phyloP scores from a whole-genome alignment of 2,797 vertebrate species.

The Podarcis lilfordi region DNA sequence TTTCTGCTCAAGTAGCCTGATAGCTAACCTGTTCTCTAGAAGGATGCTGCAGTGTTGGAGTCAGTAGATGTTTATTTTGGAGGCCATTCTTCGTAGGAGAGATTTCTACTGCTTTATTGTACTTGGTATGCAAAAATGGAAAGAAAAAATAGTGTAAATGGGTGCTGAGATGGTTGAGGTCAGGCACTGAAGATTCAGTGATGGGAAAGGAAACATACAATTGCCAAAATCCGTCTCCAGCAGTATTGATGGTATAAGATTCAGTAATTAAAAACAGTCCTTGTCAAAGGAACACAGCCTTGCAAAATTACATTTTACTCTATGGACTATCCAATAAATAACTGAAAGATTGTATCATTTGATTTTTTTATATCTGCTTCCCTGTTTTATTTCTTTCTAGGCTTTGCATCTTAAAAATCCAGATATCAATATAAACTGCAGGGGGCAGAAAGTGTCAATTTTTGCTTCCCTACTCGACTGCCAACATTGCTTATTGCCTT shows the following conservation, averaged over 20 bases:
- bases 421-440: slow-evolving; percentile 58
- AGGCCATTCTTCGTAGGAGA: not conserved
- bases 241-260: not conserved
- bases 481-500: slow-evolving; percentile 43
- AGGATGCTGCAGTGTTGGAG: not conserved
- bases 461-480: slow-evolving; percentile 43
- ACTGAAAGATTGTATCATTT: slow-evolving; percentile 29
- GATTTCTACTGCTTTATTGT: slow-evolving; percentile 5
- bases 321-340: slow-evolving; percentile 19
- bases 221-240: not conserved
- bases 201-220: not conserved
- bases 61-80: not conserved
- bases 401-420: slow-evolving; percentile 53
- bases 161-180: not conserved
- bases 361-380: slow-evolving; percentile 40
- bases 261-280: not conserved
- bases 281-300: slow-evolving; percentile 11
- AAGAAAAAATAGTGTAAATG: slow-evolving; percentile 10
- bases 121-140: not conserved
- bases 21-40: slow-evolving; percentile 20
- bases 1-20: slow-evolving; percentile 29
- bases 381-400: not conserved
- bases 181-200: not conserved
- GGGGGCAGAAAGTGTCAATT: slow-evolving; percentile 68
- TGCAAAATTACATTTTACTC: not conserved